A percentile compares a stretch with the other conserved stretches of the same genome.
phyloP scores from a whole-genome alignment of 1,140 invertebrate genomes.

The Helicoverpa armigera region DNA sequence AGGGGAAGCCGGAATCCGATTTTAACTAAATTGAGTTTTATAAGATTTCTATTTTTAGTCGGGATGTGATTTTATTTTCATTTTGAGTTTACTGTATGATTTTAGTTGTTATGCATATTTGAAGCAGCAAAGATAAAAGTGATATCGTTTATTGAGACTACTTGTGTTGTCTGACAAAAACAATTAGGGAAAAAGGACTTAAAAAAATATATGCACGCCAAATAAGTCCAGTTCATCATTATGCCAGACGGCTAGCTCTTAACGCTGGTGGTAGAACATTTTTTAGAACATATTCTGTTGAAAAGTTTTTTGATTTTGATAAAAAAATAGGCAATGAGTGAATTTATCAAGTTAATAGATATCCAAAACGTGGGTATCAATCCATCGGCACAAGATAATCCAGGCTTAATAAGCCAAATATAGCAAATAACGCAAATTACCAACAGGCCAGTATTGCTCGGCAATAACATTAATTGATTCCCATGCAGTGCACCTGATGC shows the following conservation, averaged over 20 bases:
- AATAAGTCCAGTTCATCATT: too few species aligned
- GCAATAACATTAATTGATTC: constrained; percentile 78
- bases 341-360: too few species aligned
- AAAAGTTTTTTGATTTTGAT: too few species aligned
- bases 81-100: constrained; percentile 50
- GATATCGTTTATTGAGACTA: too few species aligned
- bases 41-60: constrained; percentile 61
- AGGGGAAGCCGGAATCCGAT: constrained; percentile 64
- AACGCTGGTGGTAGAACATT: too few species aligned
- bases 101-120: neutral
- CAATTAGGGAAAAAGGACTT: too few species aligned
- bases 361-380: neutral
- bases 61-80: constrained; percentile 54
- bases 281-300: too few species aligned
- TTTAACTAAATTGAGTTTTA: constrained; percentile 73
- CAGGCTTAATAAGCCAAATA: constrained; percentile 65
- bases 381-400: constrained; percentile 53
- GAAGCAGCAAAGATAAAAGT: too few species aligned
- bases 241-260: too few species aligned
- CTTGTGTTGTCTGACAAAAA: too few species aligned
- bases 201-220: too few species aligned
- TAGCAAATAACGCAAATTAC: constrained; percentile 67
- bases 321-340: too few species aligned
- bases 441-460: constrained; percentile 48
- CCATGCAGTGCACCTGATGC: constrained; percentile 68